These are phyloP conservation scores for Ceratoteleas bidentatus DNA, from an alignment of 1,140 invertebrate species.

Conservation along the genomic window DNA sequence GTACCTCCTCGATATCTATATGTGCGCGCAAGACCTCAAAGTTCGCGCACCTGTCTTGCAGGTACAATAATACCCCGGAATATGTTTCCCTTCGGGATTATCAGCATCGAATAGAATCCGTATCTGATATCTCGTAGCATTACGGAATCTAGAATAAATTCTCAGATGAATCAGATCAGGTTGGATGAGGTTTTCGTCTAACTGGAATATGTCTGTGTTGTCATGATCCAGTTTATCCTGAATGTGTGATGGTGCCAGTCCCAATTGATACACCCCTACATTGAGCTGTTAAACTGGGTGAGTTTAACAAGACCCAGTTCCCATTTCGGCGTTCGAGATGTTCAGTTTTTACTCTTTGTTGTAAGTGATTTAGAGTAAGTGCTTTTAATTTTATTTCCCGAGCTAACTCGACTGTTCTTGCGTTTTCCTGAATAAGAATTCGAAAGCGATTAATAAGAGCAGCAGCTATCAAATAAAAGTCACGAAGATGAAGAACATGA, in stretches of 20 bases:
- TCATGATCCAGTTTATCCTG: conserved; percentile 17
- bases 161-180: too few species aligned
- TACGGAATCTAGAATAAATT: too few species aligned
- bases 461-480: conserved; percentile 31
- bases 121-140: too few species aligned
- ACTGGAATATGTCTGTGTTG: conserved; percentile 10
- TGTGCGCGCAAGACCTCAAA: too few species aligned
- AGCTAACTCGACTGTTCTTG: conserved; percentile 3
- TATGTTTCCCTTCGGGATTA: too few species aligned
- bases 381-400: conserved; percentile 7
- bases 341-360: conserved; percentile 25
- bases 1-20: too few species aligned
- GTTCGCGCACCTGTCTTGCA: too few species aligned
- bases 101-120: too few species aligned
- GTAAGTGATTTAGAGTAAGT: conserved; percentile 11
- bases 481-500: conserved; percentile 4
- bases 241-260: conserved; percentile 25
- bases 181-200: too few species aligned
- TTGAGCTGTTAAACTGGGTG: too few species aligned
- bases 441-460: conserved; percentile 19
- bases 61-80: too few species aligned
- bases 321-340: conserved; percentile 9
- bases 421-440: conserved; percentile 8
- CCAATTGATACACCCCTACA: conserved; percentile 22
- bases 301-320: not conserved